Conservation (phyloP, 2,888 invertebrate species). For the Caenorhabditis doughertyi region DNA sequence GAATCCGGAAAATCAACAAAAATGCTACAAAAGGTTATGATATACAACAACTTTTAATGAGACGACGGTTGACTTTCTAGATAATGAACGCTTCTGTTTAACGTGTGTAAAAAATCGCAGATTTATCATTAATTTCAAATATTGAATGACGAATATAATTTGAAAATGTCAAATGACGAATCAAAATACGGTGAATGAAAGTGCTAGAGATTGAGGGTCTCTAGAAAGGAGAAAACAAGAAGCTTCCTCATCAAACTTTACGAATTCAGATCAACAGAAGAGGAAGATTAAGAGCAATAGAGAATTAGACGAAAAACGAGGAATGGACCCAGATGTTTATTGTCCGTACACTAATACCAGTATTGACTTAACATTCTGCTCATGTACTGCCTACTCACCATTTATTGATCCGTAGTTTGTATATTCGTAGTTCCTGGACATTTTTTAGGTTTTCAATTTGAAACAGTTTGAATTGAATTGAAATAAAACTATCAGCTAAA, state of each 20-base stretch:
- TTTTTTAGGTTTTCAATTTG: not conserved
- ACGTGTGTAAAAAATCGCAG: too few species aligned
- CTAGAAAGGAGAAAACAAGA: too few species aligned
- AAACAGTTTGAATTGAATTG: slow-evolving; percentile 1
- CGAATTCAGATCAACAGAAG: not conserved
- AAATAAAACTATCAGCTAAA: not conserved
- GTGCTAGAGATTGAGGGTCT: too few species aligned
- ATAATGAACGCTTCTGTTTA: too few species aligned
- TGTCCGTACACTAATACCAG: not conserved
- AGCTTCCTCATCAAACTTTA: not conserved
- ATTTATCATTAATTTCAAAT: too few species aligned
- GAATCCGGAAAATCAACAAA: too few species aligned
- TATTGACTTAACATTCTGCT: not conserved
- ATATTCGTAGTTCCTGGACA: slow-evolving; percentile 41
- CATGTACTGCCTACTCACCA: slow-evolving; percentile 18
- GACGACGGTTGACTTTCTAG: too few species aligned
- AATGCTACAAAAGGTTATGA: too few species aligned
- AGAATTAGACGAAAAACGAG: not conserved
- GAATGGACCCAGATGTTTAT: slow-evolving; percentile 6
- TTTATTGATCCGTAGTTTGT: slow-evolving; percentile 51
- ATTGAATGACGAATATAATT: too few species aligned
- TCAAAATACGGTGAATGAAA: not conserved
- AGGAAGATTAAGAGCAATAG: not conserved
- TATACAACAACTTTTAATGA: too few species aligned
- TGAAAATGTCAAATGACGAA: not conserved